Evolutionary conservation across 2,797 vertebrate species (phyloP), one percentile per base, ranked within the genome.

Genomic region (Pterois miles): DNA sequence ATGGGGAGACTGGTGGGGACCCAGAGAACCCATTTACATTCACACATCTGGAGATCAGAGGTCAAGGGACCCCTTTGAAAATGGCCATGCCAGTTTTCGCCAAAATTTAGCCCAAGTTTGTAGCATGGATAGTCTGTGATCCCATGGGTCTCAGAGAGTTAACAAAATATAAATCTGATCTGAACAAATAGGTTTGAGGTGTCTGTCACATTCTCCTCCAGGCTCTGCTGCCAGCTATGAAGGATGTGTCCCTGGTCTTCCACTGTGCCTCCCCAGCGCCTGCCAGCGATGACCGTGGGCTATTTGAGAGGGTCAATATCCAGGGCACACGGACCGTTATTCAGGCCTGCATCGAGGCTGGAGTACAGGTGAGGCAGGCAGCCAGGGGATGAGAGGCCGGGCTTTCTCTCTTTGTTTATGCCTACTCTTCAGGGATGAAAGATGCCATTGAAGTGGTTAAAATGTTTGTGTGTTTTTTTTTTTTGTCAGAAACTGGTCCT

Each of bases 191-290:
- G n/a, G 25, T 29, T 20, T 76, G 20, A 40, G 23, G 11, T n/a
- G 0, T 67, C 11, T 82, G 22, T 82, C 46, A 43, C 14, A 4
- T 43, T 77, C 40, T 58, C 23, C 66, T 67, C 23, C 80, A 99
- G 98, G 97, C 96, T 83, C 91, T 99, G 88, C 93, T 97, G 53
- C 88, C 93, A 7, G 97, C 96, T 60, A 82, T 99, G 80, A 94
- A 94, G 83, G 97, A 95, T 0, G 95, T 96, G 63, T 95, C 94
- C 1, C 77, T 97, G 59, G 98, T 96, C 48, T 99, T 99, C 90
- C 98, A 99, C 82, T 99, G 98, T 8, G 98, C 98, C 0, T 99
- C 98, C 0, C 98, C 98, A 16, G 94, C 96, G 0, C 96, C 98
- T 12, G 94, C 89, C 57, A 96, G 96, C 18, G 95, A 98, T 82